A percentile compares a stretch with the other conserved stretches of the same genome.
Conservation (phyloP, 2,797 vertebrate genomes). For the Somateria mollissima region DNA sequence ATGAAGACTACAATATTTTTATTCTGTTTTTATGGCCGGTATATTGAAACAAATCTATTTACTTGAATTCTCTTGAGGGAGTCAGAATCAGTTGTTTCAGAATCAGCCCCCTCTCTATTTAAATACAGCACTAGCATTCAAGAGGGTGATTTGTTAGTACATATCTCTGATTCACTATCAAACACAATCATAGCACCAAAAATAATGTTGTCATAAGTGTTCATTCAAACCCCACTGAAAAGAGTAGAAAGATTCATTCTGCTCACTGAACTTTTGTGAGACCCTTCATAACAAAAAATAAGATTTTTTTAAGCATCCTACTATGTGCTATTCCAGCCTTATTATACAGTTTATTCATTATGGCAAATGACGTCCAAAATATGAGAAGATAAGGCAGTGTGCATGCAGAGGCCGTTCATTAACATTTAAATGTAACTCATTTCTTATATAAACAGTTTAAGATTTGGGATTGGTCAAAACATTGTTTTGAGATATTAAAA, state of each 20-base stretch:
- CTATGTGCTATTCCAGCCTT: not conserved
- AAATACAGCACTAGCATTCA: slow-evolving; percentile 12
- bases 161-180: not conserved
- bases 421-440: not conserved
- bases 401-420: not conserved
- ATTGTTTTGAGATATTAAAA: not conserved
- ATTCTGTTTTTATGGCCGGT: not conserved
- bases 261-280: not conserved
- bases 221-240: not conserved
- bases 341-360: not conserved
- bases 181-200: not conserved
- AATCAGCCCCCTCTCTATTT: not conserved
- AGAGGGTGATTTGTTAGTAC: not conserved
- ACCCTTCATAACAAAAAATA: not conserved
- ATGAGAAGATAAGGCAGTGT: not conserved
- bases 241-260: not conserved
- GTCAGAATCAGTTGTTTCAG: slow-evolving; percentile 3
- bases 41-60: not conserved
- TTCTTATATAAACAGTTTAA: not conserved
- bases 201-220: not conserved
- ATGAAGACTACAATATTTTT: not conserved
- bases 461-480: not conserved
- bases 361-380: not conserved
- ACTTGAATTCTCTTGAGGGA: slow-evolving; percentile 1
- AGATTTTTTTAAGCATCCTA: not conserved